A percentile compares a stretch with the other conserved stretches of the same genome.
phyloP scores from a whole-genome alignment of 2,888 invertebrate genomes.

The Apoda limacodes region DNA sequence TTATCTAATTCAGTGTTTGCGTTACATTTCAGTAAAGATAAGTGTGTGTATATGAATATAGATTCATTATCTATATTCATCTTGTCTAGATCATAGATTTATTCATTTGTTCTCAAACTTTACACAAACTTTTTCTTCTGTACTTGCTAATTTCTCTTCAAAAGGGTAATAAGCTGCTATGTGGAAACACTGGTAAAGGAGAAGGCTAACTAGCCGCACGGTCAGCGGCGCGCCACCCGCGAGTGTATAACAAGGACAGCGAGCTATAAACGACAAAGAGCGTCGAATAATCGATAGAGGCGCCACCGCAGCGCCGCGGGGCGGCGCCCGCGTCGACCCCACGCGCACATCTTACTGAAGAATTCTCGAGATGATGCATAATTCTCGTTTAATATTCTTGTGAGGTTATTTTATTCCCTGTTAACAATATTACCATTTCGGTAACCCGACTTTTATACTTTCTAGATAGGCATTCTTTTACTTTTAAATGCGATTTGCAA shows the following conservation, averaged over 20 bases:
- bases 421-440: slow-evolving; percentile 66
- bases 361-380: slow-evolving; percentile 65
- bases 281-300: slow-evolving; percentile 46
- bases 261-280: slow-evolving; percentile 30
- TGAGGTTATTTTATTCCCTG: slow-evolving; percentile 59
- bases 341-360: slow-evolving; percentile 65
- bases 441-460: slow-evolving; percentile 44
- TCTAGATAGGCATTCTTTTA: no score
- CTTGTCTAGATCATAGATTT: no score
- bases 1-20: no score
- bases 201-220: slow-evolving; percentile 31
- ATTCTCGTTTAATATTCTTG: slow-evolving; percentile 57
- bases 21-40: no score
- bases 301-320: slow-evolving; percentile 54
- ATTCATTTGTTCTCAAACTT: no score
- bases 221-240: slow-evolving; percentile 41
- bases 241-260: slow-evolving; percentile 33
- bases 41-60: no score
- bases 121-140: no score
- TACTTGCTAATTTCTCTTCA: no score
- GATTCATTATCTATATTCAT: no score
- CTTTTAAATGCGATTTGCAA: no score
- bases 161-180: no score
- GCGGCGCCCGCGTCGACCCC: slow-evolving; percentile 60
- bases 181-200: slow-evolving; percentile 30